phyloP scores from a whole-genome alignment of 2,797 vertebrate species.

The Gambelia wislizenii region DNA sequence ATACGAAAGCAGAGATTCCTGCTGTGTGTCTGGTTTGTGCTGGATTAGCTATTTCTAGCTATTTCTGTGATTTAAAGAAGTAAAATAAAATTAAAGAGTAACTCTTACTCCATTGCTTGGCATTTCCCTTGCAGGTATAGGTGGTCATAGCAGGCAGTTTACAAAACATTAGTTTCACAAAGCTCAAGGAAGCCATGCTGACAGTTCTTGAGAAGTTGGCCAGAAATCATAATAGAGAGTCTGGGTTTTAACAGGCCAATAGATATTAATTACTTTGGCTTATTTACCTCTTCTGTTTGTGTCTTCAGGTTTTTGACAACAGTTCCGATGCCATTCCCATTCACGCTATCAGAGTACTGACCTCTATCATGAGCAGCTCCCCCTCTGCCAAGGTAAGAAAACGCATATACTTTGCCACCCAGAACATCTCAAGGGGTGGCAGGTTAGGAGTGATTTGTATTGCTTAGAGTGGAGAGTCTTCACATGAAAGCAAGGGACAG shows the following conservation, averaged over 20 bases:
- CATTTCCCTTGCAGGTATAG: neutral
- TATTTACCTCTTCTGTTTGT: neutral
- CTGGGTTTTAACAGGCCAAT: neutral
- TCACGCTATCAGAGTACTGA: constrained; percentile 92
- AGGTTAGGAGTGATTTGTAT: neutral
- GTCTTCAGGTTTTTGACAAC: constrained; percentile 82
- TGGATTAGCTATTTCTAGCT: neutral
- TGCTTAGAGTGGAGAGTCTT: neutral
- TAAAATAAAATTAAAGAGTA: neutral
- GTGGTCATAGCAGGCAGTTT: neutral
- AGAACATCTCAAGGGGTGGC: no score
- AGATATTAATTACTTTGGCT: neutral
- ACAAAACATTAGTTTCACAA: no score
- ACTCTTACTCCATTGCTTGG: no score
- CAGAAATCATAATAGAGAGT: neutral
- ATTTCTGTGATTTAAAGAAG: neutral
- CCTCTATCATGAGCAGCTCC: constrained; percentile 95
- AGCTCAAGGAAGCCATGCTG: neutral
- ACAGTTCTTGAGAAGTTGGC: neutral
- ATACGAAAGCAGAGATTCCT: neutral
- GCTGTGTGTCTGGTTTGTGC: neutral
- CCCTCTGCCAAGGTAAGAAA: constrained; percentile 93
- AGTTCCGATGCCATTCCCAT: constrained; percentile 90
- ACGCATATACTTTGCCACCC: rapidly evolving
- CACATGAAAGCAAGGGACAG: no score